phyloP scores from a whole-genome alignment of 2,113 vertebrate species.

The Ceyx margarethae region DNA sequence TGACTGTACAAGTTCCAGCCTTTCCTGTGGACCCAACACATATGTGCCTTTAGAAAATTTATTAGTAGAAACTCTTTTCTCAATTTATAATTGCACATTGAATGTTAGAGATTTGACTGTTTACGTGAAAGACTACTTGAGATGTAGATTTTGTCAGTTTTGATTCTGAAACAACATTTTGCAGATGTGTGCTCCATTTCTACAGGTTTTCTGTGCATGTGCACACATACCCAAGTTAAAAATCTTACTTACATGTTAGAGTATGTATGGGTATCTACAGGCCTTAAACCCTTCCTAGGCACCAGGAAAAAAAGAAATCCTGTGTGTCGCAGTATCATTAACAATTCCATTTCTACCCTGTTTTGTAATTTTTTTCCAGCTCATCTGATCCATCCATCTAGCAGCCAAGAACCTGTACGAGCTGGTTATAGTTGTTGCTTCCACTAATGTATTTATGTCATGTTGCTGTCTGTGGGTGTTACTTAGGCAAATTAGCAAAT shows the following conservation, averaged over 20 bases:
- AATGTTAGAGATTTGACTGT: not conserved
- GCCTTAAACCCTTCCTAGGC: not conserved
- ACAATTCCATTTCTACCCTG: not conserved
- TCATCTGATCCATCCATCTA: constrained; percentile 42
- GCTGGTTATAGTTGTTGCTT: constrained; percentile 45
- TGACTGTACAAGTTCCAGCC: not conserved
- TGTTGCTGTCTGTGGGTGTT: constrained; percentile 62
- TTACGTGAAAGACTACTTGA: not conserved
- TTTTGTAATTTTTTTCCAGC: constrained; percentile 20
- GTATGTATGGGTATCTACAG: not conserved
- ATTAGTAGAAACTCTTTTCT: not conserved
- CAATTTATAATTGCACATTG: not conserved
- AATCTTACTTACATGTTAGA: not conserved
- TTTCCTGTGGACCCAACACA: not conserved
- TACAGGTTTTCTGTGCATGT: not conserved
- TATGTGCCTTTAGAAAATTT: not conserved
- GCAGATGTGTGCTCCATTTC: not conserved
- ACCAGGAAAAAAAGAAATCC: not conserved
- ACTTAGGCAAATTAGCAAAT: constrained; percentile 74
- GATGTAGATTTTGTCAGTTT: not conserved
- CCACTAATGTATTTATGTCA: constrained; percentile 55
- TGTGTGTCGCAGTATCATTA: not conserved
- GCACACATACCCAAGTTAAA: not conserved
- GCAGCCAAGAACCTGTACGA: not conserved
- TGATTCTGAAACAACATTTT: not conserved